Evolutionary conservation across 1,140 invertebrate species (phyloP), one percentile per base, ranked within the genome.

Genomic region (Mylabris phalerata): DNA sequence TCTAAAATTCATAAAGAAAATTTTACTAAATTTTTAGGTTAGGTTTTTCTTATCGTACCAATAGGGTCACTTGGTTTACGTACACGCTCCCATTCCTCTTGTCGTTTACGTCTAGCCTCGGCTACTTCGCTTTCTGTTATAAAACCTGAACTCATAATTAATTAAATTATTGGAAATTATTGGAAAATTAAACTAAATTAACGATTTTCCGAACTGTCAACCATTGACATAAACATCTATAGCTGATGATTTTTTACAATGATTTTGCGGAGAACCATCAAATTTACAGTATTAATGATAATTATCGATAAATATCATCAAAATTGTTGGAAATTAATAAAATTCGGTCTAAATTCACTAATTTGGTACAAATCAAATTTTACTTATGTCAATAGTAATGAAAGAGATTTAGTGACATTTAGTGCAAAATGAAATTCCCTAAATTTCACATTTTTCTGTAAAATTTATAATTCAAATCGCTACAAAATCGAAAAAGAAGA

Each of bases 51-150:
- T 47, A 47, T 60, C 70, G 75, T 78, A 94, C 92, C 89, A 79
- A 85, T 48, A n/a, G 93, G 92, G 72, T 97, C 86, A 67, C 93
- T 88, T 25, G 89, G 84, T 63, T 87, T 88, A 62, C 94, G 77
- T 1, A 95, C 92, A 80, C 87, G 89, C 65, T 96, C 92, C 93
- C 93, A 97, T 84, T 96, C 92, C 75, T 93, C 90, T 72, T 98
- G 93, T 9, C 93, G 79, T 43, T 82, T 75, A 64, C 82, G 80
- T 48, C 87, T 81, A 39, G 84, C 83, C 69, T 95, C 92, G 41
- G 88, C 83, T 41, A 93, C 78, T 77, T 96, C 91, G 13, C 81
- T 78, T 76, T 95, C 92, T 7, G 90, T 85, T 64, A 94, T 88
- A 79, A 95, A 95, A 47, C 89, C 88, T 2, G 89, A 90, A 81